A percentile compares a stretch with the other conserved stretches of the same genome.
These are phyloP conservation scores for Sceloporus undulatus DNA, from an alignment of 2,113 vertebrate species.

Conservation along the genomic window DNA sequence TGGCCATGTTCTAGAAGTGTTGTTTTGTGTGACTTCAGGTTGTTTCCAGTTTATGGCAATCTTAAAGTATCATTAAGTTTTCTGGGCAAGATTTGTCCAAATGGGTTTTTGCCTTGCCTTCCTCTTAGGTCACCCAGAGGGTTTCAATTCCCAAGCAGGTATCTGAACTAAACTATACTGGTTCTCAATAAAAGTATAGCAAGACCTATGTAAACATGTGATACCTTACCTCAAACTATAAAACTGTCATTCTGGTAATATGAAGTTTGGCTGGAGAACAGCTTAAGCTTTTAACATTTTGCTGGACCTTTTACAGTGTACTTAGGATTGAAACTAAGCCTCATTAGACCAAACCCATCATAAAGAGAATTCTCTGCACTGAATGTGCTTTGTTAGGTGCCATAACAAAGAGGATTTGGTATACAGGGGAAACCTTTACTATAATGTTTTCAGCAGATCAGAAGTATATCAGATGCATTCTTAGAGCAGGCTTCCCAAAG, in stretches of 20 bases:
- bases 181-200: not conserved
- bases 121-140: no score
- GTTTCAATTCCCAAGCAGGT: no score
- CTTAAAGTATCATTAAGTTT: no score
- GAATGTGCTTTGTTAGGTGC: not conserved
- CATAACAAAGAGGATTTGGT: not conserved
- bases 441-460: not conserved
- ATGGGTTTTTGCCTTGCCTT: no score
- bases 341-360: not conserved
- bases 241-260: not conserved
- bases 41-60: no score
- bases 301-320: not conserved
- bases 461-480: not conserved
- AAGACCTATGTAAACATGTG: conserved; percentile 2
- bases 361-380: not conserved
- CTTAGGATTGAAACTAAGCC: not conserved
- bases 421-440: not conserved
- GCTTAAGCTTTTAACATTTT: not conserved
- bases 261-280: not conserved
- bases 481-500: not conserved
- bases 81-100: no score
- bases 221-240: not conserved
- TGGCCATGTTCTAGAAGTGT: no score
- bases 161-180: no score
- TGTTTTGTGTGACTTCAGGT: no score